These are phyloP conservation scores for Phthorimaea operculella DNA, from an alignment of 1,140 invertebrate species.

Conservation along the genomic window DNA sequence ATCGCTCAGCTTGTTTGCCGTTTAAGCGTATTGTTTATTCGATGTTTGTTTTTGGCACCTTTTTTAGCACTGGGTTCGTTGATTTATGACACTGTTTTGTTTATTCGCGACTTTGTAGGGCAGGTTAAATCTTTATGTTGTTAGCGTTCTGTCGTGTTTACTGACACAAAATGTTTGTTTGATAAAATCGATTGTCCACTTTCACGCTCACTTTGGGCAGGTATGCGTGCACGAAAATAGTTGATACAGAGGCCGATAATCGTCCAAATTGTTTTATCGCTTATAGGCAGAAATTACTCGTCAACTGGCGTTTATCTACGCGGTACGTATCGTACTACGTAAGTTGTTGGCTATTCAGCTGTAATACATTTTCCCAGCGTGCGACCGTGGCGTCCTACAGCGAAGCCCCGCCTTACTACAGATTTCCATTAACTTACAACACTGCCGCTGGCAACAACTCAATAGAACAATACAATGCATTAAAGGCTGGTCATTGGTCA, in stretches of 20 bases:
- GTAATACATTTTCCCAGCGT: not conserved
- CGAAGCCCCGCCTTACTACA: slow-evolving; percentile 15
- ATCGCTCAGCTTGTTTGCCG: not conserved
- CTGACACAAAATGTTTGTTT: too few relatives aligned
- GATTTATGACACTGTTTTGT: not conserved
- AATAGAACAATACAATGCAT: not conserved
- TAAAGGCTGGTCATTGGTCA: not conserved
- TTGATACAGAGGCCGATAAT: not conserved
- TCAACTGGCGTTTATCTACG: not conserved
- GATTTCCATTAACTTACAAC: slow-evolving; percentile 28
- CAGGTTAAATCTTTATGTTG: too few relatives aligned
- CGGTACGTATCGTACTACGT: not conserved
- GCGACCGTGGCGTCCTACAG: not conserved
- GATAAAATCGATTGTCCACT: too few relatives aligned
- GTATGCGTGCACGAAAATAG: not conserved
- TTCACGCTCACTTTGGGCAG: too few relatives aligned
- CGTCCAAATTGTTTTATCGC: not conserved
- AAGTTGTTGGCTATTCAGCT: not conserved
- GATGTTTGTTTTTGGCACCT: slow-evolving; percentile 1
- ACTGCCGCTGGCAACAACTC: slow-evolving; percentile 3
- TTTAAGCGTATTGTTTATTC: not conserved
- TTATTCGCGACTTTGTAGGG: not conserved
- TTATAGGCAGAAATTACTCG: not conserved
- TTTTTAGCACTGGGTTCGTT: slow-evolving; percentile 4
- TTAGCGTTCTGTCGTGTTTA: too few relatives aligned